Conservation (phyloP, 2,113 vertebrate species). For the Anguilla japonica region DNA sequence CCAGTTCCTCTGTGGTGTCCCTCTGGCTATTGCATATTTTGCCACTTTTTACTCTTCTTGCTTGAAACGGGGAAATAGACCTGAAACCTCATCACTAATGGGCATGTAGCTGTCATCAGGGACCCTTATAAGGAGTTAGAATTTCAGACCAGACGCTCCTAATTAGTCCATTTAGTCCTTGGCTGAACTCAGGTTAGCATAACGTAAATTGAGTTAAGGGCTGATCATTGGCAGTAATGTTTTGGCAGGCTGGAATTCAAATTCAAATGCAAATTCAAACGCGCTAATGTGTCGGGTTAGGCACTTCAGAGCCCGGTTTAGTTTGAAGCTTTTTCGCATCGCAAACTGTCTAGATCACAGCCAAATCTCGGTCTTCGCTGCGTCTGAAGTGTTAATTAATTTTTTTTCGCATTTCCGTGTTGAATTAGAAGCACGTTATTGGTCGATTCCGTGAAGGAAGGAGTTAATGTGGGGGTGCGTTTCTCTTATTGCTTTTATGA, state of each 20-base stretch:
- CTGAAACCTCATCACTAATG: conserved; percentile 55
- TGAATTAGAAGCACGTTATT: conserved; percentile 22
- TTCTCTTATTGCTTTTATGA: conserved; percentile 70
- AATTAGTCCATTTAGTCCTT: conserved; percentile 42
- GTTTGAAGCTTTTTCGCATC: too few relatives aligned
- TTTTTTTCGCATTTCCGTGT: too few relatives aligned
- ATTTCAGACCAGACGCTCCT: conserved; percentile 43
- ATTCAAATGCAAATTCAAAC: conserved; percentile 54
- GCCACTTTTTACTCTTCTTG: conserved; percentile 41
- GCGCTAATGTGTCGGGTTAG: too few relatives aligned
- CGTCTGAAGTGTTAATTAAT: too few relatives aligned
- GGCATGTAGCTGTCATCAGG: conserved; percentile 40
- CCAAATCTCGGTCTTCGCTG: too few relatives aligned
- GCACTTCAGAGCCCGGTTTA: too few relatives aligned
- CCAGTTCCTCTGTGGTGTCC: conserved; percentile 44
- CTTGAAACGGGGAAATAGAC: conserved; percentile 59
- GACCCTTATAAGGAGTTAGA: conserved; percentile 36
- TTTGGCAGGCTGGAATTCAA: neutral
- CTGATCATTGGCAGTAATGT: neutral
- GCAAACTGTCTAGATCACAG: too few relatives aligned
- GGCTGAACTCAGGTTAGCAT: conserved; percentile 47
- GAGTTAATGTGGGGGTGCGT: conserved; percentile 61
- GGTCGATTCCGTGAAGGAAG: conserved; percentile 48
- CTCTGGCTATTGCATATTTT: conserved; percentile 46
- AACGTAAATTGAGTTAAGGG: conserved; percentile 33